Conservation (phyloP, 2,888 invertebrate species). For the Oegoconia quadripuncta region DNA sequence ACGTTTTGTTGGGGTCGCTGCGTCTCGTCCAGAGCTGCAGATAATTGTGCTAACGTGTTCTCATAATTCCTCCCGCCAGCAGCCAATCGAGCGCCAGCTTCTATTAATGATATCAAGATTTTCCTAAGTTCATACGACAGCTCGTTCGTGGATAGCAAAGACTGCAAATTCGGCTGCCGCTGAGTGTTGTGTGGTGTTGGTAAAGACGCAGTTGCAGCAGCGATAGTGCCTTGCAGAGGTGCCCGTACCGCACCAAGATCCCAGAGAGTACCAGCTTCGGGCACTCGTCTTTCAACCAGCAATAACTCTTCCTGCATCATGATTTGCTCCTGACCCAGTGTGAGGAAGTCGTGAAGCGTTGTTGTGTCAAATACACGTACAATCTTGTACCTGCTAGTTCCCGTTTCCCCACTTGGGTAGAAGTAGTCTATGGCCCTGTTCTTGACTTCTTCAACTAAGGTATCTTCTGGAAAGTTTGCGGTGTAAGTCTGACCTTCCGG, state of each 20-base stretch:
- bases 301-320: constrained; percentile 58
- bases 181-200: constrained; percentile 48
- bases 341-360: constrained; percentile 62
- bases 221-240: constrained; percentile 56
- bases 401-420: constrained; percentile 60
- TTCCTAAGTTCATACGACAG: constrained; percentile 60
- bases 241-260: constrained; percentile 64
- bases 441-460: constrained; percentile 63
- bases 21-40: constrained; percentile 61
- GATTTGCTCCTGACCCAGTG: constrained; percentile 58
- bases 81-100: constrained; percentile 65
- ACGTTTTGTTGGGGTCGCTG: constrained; percentile 35
- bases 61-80: constrained; percentile 65
- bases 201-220: constrained; percentile 62
- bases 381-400: constrained; percentile 56
- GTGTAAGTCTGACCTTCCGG: constrained; percentile 60
- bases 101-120: constrained; percentile 65
- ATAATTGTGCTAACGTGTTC: constrained; percentile 52
- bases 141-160: constrained; percentile 65
- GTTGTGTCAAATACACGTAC: constrained; percentile 57
- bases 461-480: constrained; percentile 55
- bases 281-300: constrained; percentile 53
- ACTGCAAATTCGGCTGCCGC: constrained; percentile 64
- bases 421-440: constrained; percentile 60
- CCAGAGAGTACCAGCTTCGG: constrained; percentile 63